phyloP scores from a whole-genome alignment of 2,113 vertebrate species.

The Ceratotherium simum region DNA sequence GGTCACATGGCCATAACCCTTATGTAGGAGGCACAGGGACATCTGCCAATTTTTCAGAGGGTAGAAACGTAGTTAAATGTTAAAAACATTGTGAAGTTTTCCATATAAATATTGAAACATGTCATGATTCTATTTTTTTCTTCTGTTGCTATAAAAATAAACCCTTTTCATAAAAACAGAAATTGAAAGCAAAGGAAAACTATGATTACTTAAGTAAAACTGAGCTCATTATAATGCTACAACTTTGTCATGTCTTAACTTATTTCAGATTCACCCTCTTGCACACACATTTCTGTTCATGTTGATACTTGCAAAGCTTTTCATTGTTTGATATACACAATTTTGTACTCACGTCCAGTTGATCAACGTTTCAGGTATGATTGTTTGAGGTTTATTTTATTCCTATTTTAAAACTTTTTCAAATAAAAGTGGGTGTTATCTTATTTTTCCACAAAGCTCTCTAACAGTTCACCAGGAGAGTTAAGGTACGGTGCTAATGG shows the following conservation, averaged over 20 bases:
- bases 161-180: conserved; percentile 12
- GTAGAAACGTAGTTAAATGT: neutral
- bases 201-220: neutral
- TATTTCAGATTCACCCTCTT: neutral
- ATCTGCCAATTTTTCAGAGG: neutral
- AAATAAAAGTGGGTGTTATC: neutral
- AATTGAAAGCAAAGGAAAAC: neutral
- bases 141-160: neutral
- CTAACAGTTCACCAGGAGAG: neutral
- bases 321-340: neutral
- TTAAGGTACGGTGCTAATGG: neutral
- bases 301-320: neutral
- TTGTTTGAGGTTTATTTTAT: neutral
- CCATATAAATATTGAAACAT: neutral
- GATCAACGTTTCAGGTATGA: neutral
- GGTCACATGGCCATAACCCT: neutral
- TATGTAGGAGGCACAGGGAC: too few species aligned
- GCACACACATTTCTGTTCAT: neutral
- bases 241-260: neutral
- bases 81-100: neutral
- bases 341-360: neutral
- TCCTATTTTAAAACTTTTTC: neutral
- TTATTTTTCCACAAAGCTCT: neutral
- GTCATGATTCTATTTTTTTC: neutral
- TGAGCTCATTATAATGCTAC: neutral